Conservation (phyloP, 1,140 invertebrate genomes). For the Drosophila ambigua region DNA sequence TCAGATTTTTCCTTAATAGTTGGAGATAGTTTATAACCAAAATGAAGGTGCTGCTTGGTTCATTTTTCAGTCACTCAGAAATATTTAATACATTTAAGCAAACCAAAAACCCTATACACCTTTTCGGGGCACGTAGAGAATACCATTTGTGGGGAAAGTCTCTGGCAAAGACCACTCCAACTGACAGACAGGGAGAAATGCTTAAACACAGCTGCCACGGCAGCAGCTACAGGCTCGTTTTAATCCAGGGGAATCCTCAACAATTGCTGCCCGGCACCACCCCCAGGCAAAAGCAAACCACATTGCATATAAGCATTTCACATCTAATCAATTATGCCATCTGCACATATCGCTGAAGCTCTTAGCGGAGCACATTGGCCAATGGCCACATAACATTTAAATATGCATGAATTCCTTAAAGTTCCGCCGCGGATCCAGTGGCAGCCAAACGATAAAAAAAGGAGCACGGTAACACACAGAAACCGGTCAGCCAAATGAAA, state of each 20-base stretch:
- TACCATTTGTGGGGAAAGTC: conserved; percentile 43
- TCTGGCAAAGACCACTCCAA: conserved; percentile 31
- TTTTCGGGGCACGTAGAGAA: conserved; percentile 17
- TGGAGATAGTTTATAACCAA: too few relatives aligned
- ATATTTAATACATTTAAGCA: too few relatives aligned
- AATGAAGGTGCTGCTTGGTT: too few relatives aligned
- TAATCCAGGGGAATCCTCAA: conserved; percentile 28
- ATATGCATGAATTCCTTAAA: conserved; percentile 76
- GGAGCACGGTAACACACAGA: conserved; percentile 28
- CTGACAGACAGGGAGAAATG: conserved; percentile 38
- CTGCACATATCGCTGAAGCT: conserved; percentile 61
- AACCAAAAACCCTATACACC: too few relatives aligned
- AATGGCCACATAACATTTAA: conserved; percentile 79
- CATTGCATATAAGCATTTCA: conserved; percentile 72
- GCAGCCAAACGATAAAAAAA: neutral
- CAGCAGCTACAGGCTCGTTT: conserved; percentile 26
- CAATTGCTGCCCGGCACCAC: conserved; percentile 7
- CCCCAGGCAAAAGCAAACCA: conserved; percentile 6
- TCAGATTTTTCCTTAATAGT: neutral
- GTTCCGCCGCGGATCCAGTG: conserved; percentile 13
- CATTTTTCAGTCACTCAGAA: too few relatives aligned
- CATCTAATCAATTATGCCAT: conserved; percentile 80
- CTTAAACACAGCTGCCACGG: conserved; percentile 32
- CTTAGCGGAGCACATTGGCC: conserved; percentile 46
- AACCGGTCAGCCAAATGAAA: conserved; percentile 49